A percentile compares a stretch with the other conserved stretches of the same genome.
Conservation (phyloP, 2,113 vertebrate species). For the Sapayoa aenigma region DNA sequence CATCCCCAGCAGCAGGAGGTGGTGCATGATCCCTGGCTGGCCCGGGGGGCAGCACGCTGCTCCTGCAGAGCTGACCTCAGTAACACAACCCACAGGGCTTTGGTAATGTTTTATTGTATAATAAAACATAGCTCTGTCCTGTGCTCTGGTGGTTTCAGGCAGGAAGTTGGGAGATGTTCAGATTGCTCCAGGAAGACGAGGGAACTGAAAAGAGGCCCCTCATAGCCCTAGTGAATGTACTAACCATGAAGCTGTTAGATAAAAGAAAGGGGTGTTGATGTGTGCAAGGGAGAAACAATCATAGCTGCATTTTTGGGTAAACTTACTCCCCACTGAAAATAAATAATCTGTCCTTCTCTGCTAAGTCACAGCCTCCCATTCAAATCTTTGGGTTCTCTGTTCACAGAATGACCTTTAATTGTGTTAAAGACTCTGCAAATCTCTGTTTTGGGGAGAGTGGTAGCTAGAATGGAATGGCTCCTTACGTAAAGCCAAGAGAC, state of each 20-base stretch:
- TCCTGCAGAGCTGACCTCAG: not conserved
- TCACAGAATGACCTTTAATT: conserved; percentile 45
- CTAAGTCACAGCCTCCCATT: not conserved
- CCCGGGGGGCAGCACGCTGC: not conserved
- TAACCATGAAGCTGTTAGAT: not conserved
- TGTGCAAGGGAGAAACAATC: not conserved
- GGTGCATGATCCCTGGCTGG: fast-evolving
- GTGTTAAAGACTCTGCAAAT: conserved; percentile 10
- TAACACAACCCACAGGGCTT: not conserved
- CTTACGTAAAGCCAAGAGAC: conserved; percentile 47
- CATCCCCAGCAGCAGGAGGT: not conserved
- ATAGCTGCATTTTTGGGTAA: not conserved
- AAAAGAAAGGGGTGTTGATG: not conserved
- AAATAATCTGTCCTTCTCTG: not conserved
- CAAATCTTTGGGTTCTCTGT: not conserved
- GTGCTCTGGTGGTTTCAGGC: not conserved
- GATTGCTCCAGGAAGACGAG: not conserved
- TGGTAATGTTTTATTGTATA: not conserved
- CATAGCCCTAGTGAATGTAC: not conserved
- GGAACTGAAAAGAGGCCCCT: not conserved
- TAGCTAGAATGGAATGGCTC: conserved; percentile 44
- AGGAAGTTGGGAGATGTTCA: not conserved
- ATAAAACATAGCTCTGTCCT: not conserved
- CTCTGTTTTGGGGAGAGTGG: not conserved
- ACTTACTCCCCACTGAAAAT: not conserved